These are phyloP conservation scores for Ophion ventricosus DNA, from an alignment of 2,888 invertebrate genomes.

Conservation along the genomic window DNA sequence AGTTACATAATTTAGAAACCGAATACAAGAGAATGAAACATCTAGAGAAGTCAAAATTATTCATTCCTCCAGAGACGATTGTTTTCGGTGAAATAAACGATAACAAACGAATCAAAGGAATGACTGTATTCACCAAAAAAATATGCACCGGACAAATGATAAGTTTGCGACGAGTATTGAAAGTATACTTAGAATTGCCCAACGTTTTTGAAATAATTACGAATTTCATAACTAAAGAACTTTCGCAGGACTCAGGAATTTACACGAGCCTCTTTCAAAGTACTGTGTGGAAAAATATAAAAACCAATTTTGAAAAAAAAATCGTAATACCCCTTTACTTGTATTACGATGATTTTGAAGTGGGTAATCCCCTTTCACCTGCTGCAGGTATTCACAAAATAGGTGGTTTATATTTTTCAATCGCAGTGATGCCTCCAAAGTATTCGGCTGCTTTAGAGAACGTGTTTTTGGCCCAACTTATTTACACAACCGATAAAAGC, in stretches of 20 bases:
- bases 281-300: slow-evolving; percentile 28
- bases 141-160: slow-evolving; percentile 16
- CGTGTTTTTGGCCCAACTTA: slow-evolving; percentile 50
- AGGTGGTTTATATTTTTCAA: slow-evolving; percentile 51
- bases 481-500: slow-evolving; percentile 42
- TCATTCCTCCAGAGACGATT: not conserved
- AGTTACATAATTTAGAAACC: slow-evolving; percentile 8
- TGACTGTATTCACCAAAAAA: slow-evolving; percentile 26
- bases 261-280: not conserved
- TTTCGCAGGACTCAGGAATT: no score
- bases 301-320: slow-evolving; percentile 6
- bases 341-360: slow-evolving; percentile 30
- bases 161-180: slow-evolving; percentile 32
- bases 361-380: slow-evolving; percentile 29
- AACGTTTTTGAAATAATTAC: no score
- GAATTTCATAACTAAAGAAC: no score
- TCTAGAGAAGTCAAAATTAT: slow-evolving; percentile 19
- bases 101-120: not conserved
- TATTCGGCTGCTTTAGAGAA: slow-evolving; percentile 41
- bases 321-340: slow-evolving; percentile 36
- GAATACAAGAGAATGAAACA: slow-evolving; percentile 17
- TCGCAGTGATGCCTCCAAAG: slow-evolving; percentile 51
- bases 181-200: slow-evolving; percentile 1
- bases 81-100: no score
- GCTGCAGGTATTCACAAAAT: slow-evolving; percentile 53